Percentiles rank a stretch among this genome's conserved stretches.
phyloP scores from a whole-genome alignment of 2,888 invertebrate species.

The Drosophila tripunctata region DNA sequence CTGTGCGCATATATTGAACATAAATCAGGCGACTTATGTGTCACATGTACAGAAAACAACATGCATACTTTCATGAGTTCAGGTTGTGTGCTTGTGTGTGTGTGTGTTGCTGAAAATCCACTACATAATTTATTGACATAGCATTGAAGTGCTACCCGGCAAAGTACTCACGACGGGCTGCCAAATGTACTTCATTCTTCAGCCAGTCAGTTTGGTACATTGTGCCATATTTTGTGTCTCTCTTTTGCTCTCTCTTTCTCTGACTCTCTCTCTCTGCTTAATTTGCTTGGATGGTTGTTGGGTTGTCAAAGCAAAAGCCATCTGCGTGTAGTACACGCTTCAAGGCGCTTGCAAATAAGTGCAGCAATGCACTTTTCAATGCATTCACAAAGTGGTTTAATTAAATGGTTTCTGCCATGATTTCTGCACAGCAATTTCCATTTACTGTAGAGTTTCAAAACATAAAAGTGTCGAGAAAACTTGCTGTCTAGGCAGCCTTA shows the following conservation, averaged over 20 bases:
- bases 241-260: not conserved
- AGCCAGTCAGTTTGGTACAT: constrained; percentile 48
- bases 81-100: constrained; percentile 41
- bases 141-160: constrained; percentile 51
- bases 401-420: constrained; percentile 30
- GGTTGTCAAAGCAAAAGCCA: constrained; percentile 63
- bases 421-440: no score
- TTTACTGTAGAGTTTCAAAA: no score
- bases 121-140: constrained; percentile 76
- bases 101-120: constrained; percentile 61
- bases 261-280: no score
- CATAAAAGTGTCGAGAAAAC: no score
- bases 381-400: constrained; percentile 32
- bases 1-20: constrained; percentile 61
- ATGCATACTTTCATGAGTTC: constrained; percentile 10
- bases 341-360: constrained; percentile 37
- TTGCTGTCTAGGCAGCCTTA: no score
- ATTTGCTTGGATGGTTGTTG: constrained; percentile 6
- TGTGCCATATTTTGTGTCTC: constrained; percentile 46
- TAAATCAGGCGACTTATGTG: constrained; percentile 73
- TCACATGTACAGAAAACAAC: constrained; percentile 43
- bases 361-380: constrained; percentile 37
- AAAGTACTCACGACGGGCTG: constrained; percentile 42
- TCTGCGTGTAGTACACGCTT: constrained; percentile 30
- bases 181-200: constrained; percentile 57